Conservation (phyloP, 2,797 vertebrate genomes). For the Argyrosomus regius region DNA sequence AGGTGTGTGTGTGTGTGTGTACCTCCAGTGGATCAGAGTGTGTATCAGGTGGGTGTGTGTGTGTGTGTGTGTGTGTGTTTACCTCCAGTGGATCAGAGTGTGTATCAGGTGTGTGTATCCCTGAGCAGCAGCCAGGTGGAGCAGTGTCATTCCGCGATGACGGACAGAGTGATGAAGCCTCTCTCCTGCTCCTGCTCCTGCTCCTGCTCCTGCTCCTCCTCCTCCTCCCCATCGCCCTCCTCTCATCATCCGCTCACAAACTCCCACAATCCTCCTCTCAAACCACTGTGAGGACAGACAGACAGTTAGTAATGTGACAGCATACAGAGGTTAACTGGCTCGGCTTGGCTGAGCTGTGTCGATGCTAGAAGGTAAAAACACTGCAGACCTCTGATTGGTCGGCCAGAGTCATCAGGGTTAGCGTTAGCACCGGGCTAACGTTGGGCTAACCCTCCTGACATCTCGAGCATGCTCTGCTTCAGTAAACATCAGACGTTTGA, state of each 20-base stretch:
- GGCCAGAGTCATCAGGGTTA: too few species aligned
- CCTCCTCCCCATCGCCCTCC: constrained; percentile 79
- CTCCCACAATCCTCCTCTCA: constrained; percentile 89
- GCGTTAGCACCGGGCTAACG: too few species aligned
- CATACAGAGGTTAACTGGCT: too few species aligned
- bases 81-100: constrained; percentile 91
- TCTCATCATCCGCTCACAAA: constrained; percentile 93
- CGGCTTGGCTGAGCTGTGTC: too few species aligned
- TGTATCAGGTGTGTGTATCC: constrained; percentile 92
- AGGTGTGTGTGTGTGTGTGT: constrained; percentile 30
- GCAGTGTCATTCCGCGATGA: constrained; percentile 93
- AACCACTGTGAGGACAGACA: constrained; percentile 82
- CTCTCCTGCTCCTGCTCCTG: constrained; percentile 75
- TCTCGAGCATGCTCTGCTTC: too few species aligned
- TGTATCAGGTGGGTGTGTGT: constrained; percentile 7
- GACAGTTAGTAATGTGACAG: not conserved
- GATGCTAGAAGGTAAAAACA: too few species aligned
- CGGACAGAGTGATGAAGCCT: constrained; percentile 86
- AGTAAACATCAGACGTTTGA: too few species aligned
- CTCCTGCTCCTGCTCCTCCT: constrained; percentile 63
- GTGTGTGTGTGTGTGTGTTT: constrained; percentile 33
- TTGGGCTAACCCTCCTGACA: too few species aligned
- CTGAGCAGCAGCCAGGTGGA: constrained; percentile 93
- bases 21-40: constrained; percentile 87
- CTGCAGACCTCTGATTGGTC: too few species aligned